Evolutionary conservation across 2,888 invertebrate species (phyloP).

Genomic region (Heterodera filipjevi): DNA sequence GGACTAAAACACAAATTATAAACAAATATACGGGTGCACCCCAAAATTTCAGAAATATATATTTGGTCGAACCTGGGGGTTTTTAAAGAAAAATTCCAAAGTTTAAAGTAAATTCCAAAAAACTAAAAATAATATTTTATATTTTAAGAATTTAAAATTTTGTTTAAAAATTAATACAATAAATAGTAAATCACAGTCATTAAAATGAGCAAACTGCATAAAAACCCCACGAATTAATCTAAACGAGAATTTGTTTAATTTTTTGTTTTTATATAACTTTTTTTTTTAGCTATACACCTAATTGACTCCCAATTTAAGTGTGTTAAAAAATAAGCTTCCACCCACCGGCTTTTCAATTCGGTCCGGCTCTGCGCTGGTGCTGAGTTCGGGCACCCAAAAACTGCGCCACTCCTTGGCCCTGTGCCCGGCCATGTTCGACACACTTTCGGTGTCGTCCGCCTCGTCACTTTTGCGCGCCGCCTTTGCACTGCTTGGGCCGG

Average conservation of each 20-base stretch:
- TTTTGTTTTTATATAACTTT: not conserved
- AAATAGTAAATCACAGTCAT: too few relatives aligned
- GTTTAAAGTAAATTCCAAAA: too few relatives aligned
- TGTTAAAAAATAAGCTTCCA: not conserved
- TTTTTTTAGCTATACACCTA: not conserved
- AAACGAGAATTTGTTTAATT: too few relatives aligned
- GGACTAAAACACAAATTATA: conserved; percentile 31
- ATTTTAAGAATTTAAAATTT: too few relatives aligned
- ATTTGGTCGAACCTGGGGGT: not conserved
- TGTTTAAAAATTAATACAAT: too few relatives aligned
- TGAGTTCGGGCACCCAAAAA: conserved; percentile 79
- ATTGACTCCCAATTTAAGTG: not conserved
- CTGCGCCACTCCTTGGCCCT: conserved; percentile 72
- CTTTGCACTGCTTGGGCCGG: conserved; percentile 19
- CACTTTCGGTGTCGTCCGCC: conserved; percentile 50
- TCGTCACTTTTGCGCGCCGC: conserved; percentile 28
- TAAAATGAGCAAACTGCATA: too few relatives aligned
- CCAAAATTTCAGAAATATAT: too few relatives aligned
- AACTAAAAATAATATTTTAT: too few relatives aligned
- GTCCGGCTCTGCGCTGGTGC: conserved; percentile 79
- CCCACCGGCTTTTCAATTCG: conserved; percentile 65
- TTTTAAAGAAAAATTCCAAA: not conserved
- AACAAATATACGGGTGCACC: not conserved
- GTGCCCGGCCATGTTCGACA: conserved; percentile 81
- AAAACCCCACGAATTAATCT: too few relatives aligned